Evolutionary conservation across 2,888 invertebrate genomes (phyloP), one percentile per base, ranked within the genome.

Genomic region (Dolomedes plantarius): DNA sequence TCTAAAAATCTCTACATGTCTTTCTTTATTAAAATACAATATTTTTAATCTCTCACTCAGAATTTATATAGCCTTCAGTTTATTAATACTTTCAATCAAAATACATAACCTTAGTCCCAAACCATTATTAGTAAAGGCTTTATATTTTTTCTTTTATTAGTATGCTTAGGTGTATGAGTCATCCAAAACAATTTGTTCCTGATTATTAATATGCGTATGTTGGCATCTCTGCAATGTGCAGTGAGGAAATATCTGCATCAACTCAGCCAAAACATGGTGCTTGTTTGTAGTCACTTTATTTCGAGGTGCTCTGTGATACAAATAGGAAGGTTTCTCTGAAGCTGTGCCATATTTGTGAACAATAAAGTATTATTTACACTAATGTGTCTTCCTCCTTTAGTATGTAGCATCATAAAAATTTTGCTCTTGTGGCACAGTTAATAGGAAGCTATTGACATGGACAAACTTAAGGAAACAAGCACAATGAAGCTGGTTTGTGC

Each of bases 361-460:
- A 86, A 86, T 86, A 86, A 86, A 86, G 85, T 86, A 86, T 86
- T 86, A 86, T 86, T 86, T 86, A 86, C 85, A 74, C 79, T 76
- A 85, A 28, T 78, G 39, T 77, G 83, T 83, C 76, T 27, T 76
- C n/a, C 71, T 76, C 50, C 56, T 76, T 76, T 46, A 65, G 68
- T 68, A 28, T 29, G 27, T 36, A 50, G 67, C 32, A 67, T 67
- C 23, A n/a, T 31, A 28, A 16, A 19, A 31, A 0, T 65, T 28
- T 19, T 65, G 1, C 11, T 31, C 16, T 31, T 32, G 13, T 67
- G 67, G 67, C 67, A 67, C 67, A 67, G 67, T 67, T 36, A 67
- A 1, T 23, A 56, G 56, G 23, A 23, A 56, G 1, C 56, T 46
- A 46, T 46, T 56, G 56, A 56, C 56, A 23, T 23, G 2, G 56